A percentile compares a stretch with the other conserved stretches of the same genome.
phyloP scores from a whole-genome alignment of 2,797 vertebrate species.

The Etheostoma nigrum region DNA sequence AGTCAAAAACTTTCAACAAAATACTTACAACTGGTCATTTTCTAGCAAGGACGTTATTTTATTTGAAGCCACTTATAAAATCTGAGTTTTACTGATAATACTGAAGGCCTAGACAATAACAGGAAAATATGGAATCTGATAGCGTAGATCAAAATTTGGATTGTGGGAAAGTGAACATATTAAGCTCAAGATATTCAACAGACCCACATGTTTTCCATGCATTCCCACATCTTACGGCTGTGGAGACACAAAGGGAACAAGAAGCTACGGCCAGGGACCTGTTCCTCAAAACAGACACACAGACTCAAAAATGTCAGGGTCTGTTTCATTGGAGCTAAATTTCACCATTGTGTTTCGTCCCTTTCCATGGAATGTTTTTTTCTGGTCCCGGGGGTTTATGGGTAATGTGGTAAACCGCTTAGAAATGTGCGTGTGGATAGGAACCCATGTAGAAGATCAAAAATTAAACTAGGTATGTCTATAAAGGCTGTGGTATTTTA shows the following conservation, averaged over 20 bases:
- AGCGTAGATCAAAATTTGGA: not conserved
- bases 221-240: slow-evolving; percentile 15
- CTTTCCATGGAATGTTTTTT: slow-evolving; percentile 64
- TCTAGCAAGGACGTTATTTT: not conserved
- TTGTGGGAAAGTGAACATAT: slow-evolving; percentile 14
- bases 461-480: slow-evolving; percentile 65
- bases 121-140: not conserved
- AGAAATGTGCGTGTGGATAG: slow-evolving; percentile 67
- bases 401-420: slow-evolving; percentile 69
- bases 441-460: slow-evolving; percentile 59
- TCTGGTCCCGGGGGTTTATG: slow-evolving; percentile 69
- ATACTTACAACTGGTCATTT: not conserved
- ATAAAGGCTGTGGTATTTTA: slow-evolving; percentile 62
- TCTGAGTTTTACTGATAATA: not conserved
- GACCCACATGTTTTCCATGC: slow-evolving; percentile 47
- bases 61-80: not conserved
- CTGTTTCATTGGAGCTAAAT: slow-evolving; percentile 65
- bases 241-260: slow-evolving; percentile 27
- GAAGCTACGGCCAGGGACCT: slow-evolving; percentile 43
- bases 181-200: slow-evolving; percentile 6
- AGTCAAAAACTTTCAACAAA: not conserved
- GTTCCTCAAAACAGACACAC: slow-evolving; percentile 37
- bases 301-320: slow-evolving; percentile 42
- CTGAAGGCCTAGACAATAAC: not conserved
- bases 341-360: slow-evolving; percentile 66